Base-by-base conservation (phyloP, 2,888 invertebrate genomes). In the Mesoligia furuncula region DNA sequence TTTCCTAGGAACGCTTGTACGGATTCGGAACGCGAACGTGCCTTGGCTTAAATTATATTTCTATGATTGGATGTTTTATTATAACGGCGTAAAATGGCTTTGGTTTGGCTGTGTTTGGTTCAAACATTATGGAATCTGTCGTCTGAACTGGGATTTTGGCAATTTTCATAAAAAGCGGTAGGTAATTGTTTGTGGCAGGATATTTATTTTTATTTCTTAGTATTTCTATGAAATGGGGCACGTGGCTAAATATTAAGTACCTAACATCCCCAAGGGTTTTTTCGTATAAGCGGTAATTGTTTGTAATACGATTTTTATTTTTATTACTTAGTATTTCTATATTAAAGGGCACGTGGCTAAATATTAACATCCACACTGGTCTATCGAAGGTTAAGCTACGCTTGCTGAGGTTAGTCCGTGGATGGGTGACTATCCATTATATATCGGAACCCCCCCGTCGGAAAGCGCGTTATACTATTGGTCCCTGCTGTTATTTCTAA, bases 21-120 rank as follows among this genome's bases (percentile, higher is more conserved):
- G 61, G 36, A 75, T 73, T 79, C 64, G 73, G 67, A 66, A 75
- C 59, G 48, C 31, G 64, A 42, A 84, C 82, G 82, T 82, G 82
- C 54, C 80, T 82, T 82, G 82, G 82, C 82, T 72, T 75, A 75
- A 72, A 75, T 80, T 62, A 72, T 65, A 54, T 57, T 81, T 71
- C 76, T 85, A 77, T 57, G 78, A 36, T 76, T 70, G 67, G 67
- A 64, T 61, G 66, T 62, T 81, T 79, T 75, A 75, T 67, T 61
- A 39, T 13, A 27, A 27, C 36, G 27, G 66, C 36, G 51, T 42
- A 15, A n/a, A 64, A 51, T 66, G 4, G 27, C n/a, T 73, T 65
- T 73, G 31, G n/a, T 54, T 65, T 73, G 31, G n/a, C 45, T 74
- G 31, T 42, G 42, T 51, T 80, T 80, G 4, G 17, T 59, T 74